These are phyloP conservation scores for Tholera decimalis DNA, from an alignment of 2,888 invertebrate genomes.

Conservation along the genomic window DNA sequence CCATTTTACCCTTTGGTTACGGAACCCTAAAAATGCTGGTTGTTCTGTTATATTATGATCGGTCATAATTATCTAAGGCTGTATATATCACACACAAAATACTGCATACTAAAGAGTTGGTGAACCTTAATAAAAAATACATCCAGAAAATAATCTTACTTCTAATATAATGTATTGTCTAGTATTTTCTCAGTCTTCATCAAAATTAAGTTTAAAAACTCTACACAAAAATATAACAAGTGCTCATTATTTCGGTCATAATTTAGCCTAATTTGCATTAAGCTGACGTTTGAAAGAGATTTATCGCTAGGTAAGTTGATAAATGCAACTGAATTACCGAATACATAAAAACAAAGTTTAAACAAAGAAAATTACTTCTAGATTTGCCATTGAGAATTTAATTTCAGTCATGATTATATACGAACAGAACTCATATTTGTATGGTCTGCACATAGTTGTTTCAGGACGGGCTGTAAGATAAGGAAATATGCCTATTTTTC, in stretches of 20 bases:
- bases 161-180: neutral
- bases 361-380: neutral
- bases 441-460: no score
- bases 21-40: no score
- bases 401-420: no score
- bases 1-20: no score
- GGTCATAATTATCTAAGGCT: no score
- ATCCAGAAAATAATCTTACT: neutral
- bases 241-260: slow-evolving; percentile 5
- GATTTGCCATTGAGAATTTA: slow-evolving; percentile 19
- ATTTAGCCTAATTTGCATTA: slow-evolving; percentile 18
- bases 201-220: neutral
- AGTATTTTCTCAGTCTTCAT: neutral
- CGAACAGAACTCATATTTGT: no score
- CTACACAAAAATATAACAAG: neutral
- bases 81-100: no score
- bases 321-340: slow-evolving; percentile 5
- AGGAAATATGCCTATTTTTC: no score
- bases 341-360: slow-evolving; percentile 6
- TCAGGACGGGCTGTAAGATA: no score
- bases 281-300: slow-evolving; percentile 12
- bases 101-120: no score
- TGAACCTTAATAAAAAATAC: no score
- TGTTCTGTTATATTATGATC: no score
- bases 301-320: neutral